These are phyloP conservation scores for Drosophila phalerata DNA, from an alignment of 2,888 invertebrate species.

Conservation along the genomic window DNA sequence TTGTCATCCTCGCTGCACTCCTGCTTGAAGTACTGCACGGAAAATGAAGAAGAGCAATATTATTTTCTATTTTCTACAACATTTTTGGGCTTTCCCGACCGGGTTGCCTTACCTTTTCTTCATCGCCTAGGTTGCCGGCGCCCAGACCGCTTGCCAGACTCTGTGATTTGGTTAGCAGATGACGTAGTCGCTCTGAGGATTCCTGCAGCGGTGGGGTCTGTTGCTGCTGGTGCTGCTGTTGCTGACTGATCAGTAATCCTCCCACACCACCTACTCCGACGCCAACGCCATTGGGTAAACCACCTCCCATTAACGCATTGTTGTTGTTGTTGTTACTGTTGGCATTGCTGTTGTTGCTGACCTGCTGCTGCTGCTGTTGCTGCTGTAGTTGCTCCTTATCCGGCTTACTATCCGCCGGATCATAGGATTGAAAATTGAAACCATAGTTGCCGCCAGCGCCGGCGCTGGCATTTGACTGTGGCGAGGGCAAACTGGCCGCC, in stretches of 20 bases:
- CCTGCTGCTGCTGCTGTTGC: constrained; percentile 52
- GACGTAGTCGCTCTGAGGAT: constrained; percentile 86
- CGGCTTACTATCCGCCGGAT: constrained; percentile 72
- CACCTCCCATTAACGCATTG: constrained; percentile 83
- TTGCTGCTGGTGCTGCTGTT: constrained; percentile 43
- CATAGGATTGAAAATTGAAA: constrained; percentile 80
- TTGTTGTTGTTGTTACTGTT: constrained; percentile 62
- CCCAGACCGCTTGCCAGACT: constrained; percentile 58
- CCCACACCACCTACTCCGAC: constrained; percentile 44
- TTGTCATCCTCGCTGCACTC: constrained; percentile 84
- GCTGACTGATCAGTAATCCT: constrained; percentile 68
- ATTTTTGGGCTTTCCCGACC: background rate
- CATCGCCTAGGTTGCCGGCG: constrained; percentile 65
- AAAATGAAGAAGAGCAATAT: background rate
- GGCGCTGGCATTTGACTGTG: constrained; percentile 85
- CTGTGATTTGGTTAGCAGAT: constrained; percentile 85
- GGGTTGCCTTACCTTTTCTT: constrained; percentile 74
- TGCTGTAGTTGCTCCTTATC: constrained; percentile 70
- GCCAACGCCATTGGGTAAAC: constrained; percentile 72
- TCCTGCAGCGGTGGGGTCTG: constrained; percentile 77
- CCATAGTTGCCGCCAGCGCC: constrained; percentile 72
- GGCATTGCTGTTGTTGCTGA: constrained; percentile 83
- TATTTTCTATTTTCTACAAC: background rate
- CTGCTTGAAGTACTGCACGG: constrained; percentile 76
- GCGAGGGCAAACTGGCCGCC: constrained; percentile 86